Evolutionary conservation across 2,888 invertebrate species (phyloP).

Genomic region (Iphiclides podalirius): DNA sequence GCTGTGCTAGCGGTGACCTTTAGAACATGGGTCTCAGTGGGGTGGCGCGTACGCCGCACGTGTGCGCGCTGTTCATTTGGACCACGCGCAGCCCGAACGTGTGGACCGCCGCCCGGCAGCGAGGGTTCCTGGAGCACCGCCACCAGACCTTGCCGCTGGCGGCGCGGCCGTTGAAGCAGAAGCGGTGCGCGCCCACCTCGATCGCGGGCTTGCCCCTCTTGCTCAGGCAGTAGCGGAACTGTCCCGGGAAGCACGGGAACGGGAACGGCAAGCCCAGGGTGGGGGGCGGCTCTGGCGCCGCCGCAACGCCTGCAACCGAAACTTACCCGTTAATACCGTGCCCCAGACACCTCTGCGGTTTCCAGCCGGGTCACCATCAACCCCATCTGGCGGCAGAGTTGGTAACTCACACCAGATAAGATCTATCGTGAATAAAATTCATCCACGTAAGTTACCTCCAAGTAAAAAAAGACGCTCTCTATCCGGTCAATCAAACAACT

Average conservation of each 20-base stretch:
- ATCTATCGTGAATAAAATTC: too few species aligned
- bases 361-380: too few species aligned
- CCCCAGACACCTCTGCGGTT: not conserved
- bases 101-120: conserved; percentile 72
- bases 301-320: conserved; percentile 61
- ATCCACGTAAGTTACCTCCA: too few species aligned
- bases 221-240: conserved; percentile 73
- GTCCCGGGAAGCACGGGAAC: conserved; percentile 72
- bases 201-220: conserved; percentile 74
- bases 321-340: conserved; percentile 39
- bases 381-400: too few species aligned
- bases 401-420: too few species aligned
- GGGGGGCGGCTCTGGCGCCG: conserved; percentile 51
- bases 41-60: conserved; percentile 72
- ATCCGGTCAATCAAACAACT: too few species aligned
- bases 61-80: conserved; percentile 75
- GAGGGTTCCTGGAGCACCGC: conserved; percentile 73
- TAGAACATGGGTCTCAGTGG: conserved; percentile 73
- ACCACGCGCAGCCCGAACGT: conserved; percentile 72
- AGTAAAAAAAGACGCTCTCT: too few species aligned
- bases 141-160: conserved; percentile 76
- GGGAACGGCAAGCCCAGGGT: conserved; percentile 71
- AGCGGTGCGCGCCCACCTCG: conserved; percentile 72
- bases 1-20: too few species aligned
- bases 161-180: conserved; percentile 73